phyloP scores from a whole-genome alignment of 2,113 vertebrate genomes.

The Merops nubicus region DNA sequence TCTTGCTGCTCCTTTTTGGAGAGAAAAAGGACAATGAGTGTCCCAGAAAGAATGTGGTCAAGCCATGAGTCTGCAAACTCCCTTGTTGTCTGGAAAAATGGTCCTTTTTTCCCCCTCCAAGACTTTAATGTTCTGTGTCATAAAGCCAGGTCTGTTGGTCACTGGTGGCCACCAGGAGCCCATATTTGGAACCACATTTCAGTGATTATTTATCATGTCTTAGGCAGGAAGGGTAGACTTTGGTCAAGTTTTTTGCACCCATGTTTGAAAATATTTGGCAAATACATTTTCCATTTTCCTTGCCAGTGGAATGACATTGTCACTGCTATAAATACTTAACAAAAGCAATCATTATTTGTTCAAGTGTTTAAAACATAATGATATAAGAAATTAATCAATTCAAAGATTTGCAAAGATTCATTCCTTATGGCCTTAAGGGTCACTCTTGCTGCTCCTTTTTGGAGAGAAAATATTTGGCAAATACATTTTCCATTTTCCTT shows the following conservation, averaged over 20 bases:
- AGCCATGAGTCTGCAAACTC: neutral
- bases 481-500: neutral
- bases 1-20: neutral
- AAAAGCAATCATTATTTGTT: neutral
- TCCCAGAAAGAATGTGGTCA: neutral
- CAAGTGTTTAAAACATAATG: neutral
- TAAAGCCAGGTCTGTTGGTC: neutral
- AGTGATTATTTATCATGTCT: neutral
- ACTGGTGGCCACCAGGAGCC: neutral
- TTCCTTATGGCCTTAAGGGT: too few relatives aligned
- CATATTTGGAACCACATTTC: neutral
- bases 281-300: neutral
- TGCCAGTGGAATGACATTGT: neutral
- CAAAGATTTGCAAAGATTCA: too few relatives aligned
- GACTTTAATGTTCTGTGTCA: neutral
- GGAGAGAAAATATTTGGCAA: too few relatives aligned
- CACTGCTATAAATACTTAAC: neutral
- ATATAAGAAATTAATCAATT: neutral
- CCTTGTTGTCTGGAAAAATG: neutral
- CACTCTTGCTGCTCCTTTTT: too few relatives aligned
- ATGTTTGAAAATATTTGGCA: neutral
- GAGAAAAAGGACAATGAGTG: neutral
- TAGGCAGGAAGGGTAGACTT: neutral
- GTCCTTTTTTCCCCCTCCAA: neutral
- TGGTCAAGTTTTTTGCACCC: neutral